Conservation (phyloP, 2,797 vertebrate species). For the Staurois parvus region DNA sequence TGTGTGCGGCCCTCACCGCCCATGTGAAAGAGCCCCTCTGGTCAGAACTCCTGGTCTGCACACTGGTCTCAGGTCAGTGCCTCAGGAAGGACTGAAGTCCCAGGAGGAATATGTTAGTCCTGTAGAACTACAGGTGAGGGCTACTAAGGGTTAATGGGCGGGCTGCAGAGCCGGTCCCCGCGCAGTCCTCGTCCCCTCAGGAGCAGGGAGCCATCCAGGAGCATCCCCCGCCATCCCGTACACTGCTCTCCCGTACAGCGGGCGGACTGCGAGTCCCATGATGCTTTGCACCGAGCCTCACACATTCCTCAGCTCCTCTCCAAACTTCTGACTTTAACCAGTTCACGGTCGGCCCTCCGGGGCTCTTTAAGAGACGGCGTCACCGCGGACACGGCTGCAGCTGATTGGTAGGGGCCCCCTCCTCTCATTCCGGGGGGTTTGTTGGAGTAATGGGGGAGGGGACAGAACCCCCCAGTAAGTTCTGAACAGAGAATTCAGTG, state of each 20-base stretch:
- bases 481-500: slow-evolving; percentile 58
- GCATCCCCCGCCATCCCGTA: background rate
- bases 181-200: no score
- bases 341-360: slow-evolving; percentile 11
- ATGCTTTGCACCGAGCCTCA: slow-evolving; percentile 47
- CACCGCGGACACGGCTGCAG: background rate
- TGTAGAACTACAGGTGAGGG: no score
- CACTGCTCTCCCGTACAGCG: background rate
- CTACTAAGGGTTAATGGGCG: no score
- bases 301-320: slow-evolving; percentile 51
- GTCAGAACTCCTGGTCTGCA: no score
- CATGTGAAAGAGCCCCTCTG: no score
- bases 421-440: slow-evolving; percentile 47
- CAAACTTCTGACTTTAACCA: slow-evolving; percentile 44
- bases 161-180: no score
- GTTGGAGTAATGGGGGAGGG: slow-evolving; percentile 57
- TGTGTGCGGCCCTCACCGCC: no score
- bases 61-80: no score
- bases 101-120: no score
- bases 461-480: slow-evolving; percentile 43
- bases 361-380: slow-evolving; percentile 51
- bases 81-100: no score
- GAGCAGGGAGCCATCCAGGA: no score
- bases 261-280: slow-evolving; percentile 38
- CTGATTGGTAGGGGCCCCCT: slow-evolving; percentile 55